Evolutionary conservation across 2,888 invertebrate species (phyloP).

Genomic region (Stenoptilia bipunctidactyla): DNA sequence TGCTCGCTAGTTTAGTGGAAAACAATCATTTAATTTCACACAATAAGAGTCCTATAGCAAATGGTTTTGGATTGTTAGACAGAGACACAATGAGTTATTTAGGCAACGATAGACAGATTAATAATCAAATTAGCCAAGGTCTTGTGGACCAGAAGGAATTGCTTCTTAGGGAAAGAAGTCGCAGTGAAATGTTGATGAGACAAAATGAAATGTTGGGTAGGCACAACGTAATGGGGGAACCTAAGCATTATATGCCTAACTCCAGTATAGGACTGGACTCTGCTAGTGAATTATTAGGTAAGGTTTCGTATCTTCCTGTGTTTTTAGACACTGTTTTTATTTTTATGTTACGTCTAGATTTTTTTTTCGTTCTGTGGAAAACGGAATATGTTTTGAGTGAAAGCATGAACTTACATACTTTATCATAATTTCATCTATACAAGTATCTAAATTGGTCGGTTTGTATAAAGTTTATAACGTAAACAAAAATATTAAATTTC

Average conservation of each 20-base stretch:
- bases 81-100: slow-evolving; percentile 43
- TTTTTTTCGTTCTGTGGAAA: too few species aligned
- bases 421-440: too few species aligned
- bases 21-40: slow-evolving; percentile 44
- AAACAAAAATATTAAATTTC: too few species aligned
- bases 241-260: slow-evolving; percentile 51
- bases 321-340: neutral
- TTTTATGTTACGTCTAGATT: too few species aligned
- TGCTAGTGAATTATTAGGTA: slow-evolving; percentile 65
- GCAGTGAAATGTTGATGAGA: slow-evolving; percentile 50
- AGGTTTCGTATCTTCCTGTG: slow-evolving; percentile 15
- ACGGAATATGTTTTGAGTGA: too few species aligned
- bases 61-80: slow-evolving; percentile 53
- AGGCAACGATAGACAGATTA: slow-evolving; percentile 51
- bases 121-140: slow-evolving; percentile 52
- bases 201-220: slow-evolving; percentile 51
- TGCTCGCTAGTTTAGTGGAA: slow-evolving; percentile 51
- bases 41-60: slow-evolving; percentile 36
- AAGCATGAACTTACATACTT: too few species aligned
- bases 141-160: slow-evolving; percentile 48
- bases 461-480: too few species aligned
- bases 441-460: too few species aligned
- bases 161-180: slow-evolving; percentile 40
- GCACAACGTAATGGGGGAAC: slow-evolving; percentile 43
- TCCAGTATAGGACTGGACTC: slow-evolving; percentile 57